Conservation (phyloP, 2,113 vertebrate genomes). For the Hypanus sabinus region DNA sequence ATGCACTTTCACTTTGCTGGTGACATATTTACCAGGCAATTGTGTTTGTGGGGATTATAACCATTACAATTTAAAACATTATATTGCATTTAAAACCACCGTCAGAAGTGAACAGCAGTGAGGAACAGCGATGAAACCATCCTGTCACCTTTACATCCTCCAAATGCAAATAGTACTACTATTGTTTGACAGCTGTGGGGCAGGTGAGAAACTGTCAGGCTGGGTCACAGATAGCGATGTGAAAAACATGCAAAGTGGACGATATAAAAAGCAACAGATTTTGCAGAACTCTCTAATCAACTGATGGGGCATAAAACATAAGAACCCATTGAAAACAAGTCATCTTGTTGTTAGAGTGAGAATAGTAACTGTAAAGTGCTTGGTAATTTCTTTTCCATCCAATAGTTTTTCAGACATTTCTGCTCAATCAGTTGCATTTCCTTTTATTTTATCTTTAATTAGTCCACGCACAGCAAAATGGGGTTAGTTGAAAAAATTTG, state of each 20-base stretch:
- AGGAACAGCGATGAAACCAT: not conserved
- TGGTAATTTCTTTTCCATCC: not conserved
- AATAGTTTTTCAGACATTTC: not conserved
- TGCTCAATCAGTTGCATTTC: constrained; percentile 19
- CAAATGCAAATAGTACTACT: not conserved
- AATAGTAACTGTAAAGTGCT: not conserved
- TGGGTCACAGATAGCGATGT: not conserved
- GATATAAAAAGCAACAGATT: not conserved
- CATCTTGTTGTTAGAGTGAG: not conserved
- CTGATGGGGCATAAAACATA: not conserved
- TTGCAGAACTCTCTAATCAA: not conserved
- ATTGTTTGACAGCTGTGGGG: not conserved
- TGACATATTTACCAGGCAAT: not conserved
- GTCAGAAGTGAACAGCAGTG: not conserved
- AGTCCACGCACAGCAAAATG: not conserved
- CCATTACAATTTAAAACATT: not conserved
- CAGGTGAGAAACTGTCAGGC: not conserved
- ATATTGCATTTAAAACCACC: not conserved
- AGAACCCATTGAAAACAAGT: not conserved
- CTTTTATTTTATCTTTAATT: not conserved
- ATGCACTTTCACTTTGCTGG: not conserved
- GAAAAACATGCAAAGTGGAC: not conserved
- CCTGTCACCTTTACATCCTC: not conserved
- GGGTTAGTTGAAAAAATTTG: not conserved
- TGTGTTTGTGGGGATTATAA: not conserved